phyloP scores from a whole-genome alignment of 2,888 invertebrate species.

The Tridacna gigas region DNA sequence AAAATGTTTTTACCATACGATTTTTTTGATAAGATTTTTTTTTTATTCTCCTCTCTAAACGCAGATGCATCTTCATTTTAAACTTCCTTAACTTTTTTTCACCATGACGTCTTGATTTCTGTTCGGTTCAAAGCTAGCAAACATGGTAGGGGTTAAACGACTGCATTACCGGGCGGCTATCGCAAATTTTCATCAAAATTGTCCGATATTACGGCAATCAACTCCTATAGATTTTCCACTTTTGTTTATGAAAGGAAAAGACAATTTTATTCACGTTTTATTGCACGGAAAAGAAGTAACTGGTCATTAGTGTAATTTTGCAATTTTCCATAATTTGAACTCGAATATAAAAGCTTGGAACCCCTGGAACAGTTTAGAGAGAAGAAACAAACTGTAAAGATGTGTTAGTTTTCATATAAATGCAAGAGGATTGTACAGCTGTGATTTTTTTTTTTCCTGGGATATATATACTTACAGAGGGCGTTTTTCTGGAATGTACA shows the following conservation, averaged over 20 bases:
- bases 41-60: no score
- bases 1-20: no score
- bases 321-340: slow-evolving; percentile 63
- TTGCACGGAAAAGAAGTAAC: slow-evolving; percentile 38
- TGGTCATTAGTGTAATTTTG: slow-evolving; percentile 60
- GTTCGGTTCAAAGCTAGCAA: no score
- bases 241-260: slow-evolving; percentile 40
- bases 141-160: background rate
- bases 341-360: slow-evolving; percentile 44
- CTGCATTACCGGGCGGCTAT: slow-evolving; percentile 23
- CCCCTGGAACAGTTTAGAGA: slow-evolving; percentile 15
- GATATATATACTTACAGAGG: background rate
- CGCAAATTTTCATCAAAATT: slow-evolving; percentile 32
- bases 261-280: slow-evolving; percentile 54
- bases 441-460: background rate
- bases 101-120: no score
- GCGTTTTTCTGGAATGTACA: background rate
- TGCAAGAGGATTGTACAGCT: background rate
- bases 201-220: slow-evolving; percentile 41
- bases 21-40: no score
- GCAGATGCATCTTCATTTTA: no score
- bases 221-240: slow-evolving; percentile 45
- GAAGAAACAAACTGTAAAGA: slow-evolving; percentile 4
- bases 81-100: no score
- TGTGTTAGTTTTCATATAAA: background rate